Evolutionary conservation across 2,113 vertebrate species (phyloP), one percentile per base, ranked within the genome.

Genomic region (Fukomys damarensis): DNA sequence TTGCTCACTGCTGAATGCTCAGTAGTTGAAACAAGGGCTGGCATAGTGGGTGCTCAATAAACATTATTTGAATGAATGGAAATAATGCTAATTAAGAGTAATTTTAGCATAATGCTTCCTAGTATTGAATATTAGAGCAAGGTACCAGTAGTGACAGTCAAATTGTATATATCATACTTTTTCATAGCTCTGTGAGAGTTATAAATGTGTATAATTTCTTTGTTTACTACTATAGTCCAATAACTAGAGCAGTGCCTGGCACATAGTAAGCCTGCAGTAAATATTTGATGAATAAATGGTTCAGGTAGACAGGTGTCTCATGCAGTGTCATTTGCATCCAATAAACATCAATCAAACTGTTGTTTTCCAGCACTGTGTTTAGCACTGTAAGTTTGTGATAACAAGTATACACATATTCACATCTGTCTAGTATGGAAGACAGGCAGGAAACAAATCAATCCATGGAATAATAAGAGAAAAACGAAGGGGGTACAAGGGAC

Each of bases 81-180:
- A 95, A 93, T 68, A 52, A 88, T 12, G 26, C 32, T 72, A 49
- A 61, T 83, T 92, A 89, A 89, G 56, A 91, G 38, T 32, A 91
- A 49, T 66, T 83, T 58, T 52, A 83, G 20, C 54, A 77, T 8
- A 79, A 52, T 81, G 52, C 28, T 88, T 90, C 41, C 76, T 92
- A 35, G 38, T 89, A 63, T 61, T 30, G 20, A 43, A 32, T 63
- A 56, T 66, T 43, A 72, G 13, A 59, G 43, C 28, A 54, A 92
- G 52, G 59, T 90, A 20, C 82, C 3, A 52, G 12, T 20, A n/a
- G 32, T 4, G 4, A 70, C 52, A 86, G 19, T 26, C 74, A 76
- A 43, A 79, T 88, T 76, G 5, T 76, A 43, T 56, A 80, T 68
- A 20, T 94, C 19, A 11, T 93, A 54, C 68, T 74, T 94, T 74